Base-by-base conservation (phyloP, 2,113 vertebrate species). In the Nothoprocta perdicaria region DNA sequence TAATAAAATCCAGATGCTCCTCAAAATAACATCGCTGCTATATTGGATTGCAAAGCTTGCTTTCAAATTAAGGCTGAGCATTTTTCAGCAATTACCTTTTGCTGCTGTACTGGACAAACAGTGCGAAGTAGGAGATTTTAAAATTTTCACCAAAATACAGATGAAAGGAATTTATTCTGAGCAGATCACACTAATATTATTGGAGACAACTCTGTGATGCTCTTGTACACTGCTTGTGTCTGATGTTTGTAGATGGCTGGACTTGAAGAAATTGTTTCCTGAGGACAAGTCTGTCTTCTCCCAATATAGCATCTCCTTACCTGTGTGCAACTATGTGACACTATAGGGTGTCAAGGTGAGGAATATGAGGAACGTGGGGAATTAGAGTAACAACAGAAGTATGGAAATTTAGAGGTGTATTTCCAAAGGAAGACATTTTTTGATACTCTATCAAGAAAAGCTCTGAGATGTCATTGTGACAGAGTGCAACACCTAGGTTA, bases 1-100 rank as follows among this genome's bases (percentile, higher is more conserved):
- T 92, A 95, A 95, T 90, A 66, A 91, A 92, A 67, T 92, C 84
- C 93, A 94, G 89, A 89, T 95, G 89, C 62, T 82, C 55, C 66
- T 91, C 27, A 7, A 87, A 94, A 86, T 88, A 75, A 92, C 87
- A 88, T 14, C 52, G 12, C 62, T 83, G 61, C 80, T 93, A 35
- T 61, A 46, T 9, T 88, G 73, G 65, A 67, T 75, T 61, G 41
- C 91, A 80, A 80, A 86, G 67, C 14, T 75, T 78, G 40, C 68
- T 84, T 80, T 86, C 31, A 86, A 92, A 88, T 88, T 15, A 75
- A 71, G 18, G 21, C 40, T 80, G 73, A 75, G 89, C 46, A 66
- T n/a, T 91, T 89, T 92, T 86, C 77, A 91, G 80, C 48, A 33
- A 91, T 66, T 5, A 16, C 13, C 72, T 24, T 45, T 3, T 90